Conservation (phyloP, 2,888 invertebrate species). For the Hecatera dysodea region DNA sequence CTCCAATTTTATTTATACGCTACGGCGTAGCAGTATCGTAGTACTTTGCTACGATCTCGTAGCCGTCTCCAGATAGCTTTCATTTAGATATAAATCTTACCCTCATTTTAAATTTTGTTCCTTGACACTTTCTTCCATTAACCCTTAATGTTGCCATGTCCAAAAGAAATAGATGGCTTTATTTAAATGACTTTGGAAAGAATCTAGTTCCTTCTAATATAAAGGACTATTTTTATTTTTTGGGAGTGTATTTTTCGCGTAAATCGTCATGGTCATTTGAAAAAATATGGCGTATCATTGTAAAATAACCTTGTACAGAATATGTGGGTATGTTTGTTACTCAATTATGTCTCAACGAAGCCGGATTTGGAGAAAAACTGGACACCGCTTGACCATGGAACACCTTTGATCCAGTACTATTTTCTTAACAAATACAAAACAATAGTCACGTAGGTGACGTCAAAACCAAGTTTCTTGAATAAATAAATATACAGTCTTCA, state of each 20-base stretch:
- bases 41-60: conserved; percentile 37
- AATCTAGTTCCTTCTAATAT: neutral
- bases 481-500: neutral
- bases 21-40: conserved; percentile 46
- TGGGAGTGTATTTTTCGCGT: no score
- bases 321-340: no score
- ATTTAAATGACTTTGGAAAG: neutral
- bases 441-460: neutral
- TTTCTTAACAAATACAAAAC: neutral
- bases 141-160: neutral
- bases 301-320: no score
- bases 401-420: no score
- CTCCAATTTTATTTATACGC: no score
- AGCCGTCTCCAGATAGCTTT: conserved; percentile 19
- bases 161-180: neutral
- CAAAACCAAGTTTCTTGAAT: neutral
- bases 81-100: conserved; percentile 11
- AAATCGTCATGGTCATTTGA: no score
- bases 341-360: no score
- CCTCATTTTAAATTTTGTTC: neutral
- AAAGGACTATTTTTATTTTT: no score
- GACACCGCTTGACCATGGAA: no score
- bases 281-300: no score
- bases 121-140: neutral
- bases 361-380: no score